phyloP scores from a whole-genome alignment of 2,113 vertebrate genomes.

The Cardinalis cardinalis region DNA sequence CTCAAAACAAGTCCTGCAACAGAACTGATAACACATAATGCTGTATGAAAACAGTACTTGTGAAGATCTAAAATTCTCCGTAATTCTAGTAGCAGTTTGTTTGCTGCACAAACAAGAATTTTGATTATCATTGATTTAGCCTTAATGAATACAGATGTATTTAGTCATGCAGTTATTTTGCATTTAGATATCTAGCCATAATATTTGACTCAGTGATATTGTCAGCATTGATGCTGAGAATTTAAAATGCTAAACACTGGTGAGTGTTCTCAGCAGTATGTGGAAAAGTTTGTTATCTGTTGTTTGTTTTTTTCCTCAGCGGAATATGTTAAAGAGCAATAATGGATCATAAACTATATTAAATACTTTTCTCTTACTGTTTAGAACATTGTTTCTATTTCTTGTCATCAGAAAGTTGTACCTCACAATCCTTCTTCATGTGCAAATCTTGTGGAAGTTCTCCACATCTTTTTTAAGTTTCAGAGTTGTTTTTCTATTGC shows the following conservation, averaged over 20 bases:
- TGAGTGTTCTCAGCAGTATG: neutral
- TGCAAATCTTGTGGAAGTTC: accelerated
- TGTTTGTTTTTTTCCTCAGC: neutral
- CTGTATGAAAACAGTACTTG: neutral
- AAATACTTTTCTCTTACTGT: neutral
- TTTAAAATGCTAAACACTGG: neutral
- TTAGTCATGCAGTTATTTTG: conserved; percentile 20
- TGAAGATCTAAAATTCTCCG: neutral
- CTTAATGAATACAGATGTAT: conserved; percentile 13
- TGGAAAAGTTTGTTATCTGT: neutral
- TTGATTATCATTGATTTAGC: conserved; percentile 7
- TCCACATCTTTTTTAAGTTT: neutral
- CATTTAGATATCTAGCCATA: neutral
- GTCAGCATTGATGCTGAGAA: neutral
- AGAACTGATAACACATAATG: neutral
- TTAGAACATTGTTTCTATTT: neutral
- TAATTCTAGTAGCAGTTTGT: neutral
- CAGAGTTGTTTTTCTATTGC: neutral
- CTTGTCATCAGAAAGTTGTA: neutral
- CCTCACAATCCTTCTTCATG: neutral
- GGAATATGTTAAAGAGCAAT: neutral
- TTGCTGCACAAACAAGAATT: neutral
- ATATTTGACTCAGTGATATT: neutral
- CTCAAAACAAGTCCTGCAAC: neutral
- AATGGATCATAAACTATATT: neutral